Base-by-base conservation (phyloP, 2,113 vertebrate genomes). In the Lathamus discolor region DNA sequence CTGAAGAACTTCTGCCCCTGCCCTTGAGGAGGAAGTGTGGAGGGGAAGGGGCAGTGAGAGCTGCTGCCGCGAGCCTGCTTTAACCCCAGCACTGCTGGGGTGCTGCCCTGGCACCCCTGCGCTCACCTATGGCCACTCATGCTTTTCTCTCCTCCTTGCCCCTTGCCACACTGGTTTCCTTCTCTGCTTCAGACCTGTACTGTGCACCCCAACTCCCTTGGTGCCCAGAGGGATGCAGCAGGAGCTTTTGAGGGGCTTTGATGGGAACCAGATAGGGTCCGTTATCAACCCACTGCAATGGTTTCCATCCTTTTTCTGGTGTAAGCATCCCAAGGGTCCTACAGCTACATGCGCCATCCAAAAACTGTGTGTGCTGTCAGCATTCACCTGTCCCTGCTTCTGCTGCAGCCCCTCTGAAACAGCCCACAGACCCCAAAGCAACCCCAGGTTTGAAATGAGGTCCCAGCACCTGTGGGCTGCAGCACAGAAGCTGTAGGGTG, bases 91-190 rank as follows among this genome's bases (percentile, higher is more conserved):
- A 5, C 24, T 64, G 39, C 54, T 29, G 43, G 33, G 52, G 15
- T 11, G 17, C 69, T 77, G 35, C 29, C n/a, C 33, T 3, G 10
- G 13, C 6, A 9, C 10, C 0, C 3, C 17, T 39, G 20, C 7
- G 52, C 22, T 1, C 11, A 59, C 33, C 20, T 15, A 19, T 0
- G 2, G 16, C 11, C 0, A 0, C 7, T 59, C 2, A 0, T 0
- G 7, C 15, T 86, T 85, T 59, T 37, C 37, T 41, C 14, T 24
- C 11, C 35, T 22, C 52, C 22, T 62, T 73, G 66, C 19, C 41
- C 33, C 49, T 52, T 8, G 1, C 39, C 46, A 7, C 1, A 1
- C 1, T 22, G 23, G 5, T 63, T 80, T 31, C 57, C 81, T 51
- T 46, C 61, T 73, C 68, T 49, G 27, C 68, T 57, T 63, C 0